These are phyloP conservation scores for Oryzias celebensis DNA, from an alignment of 2,113 vertebrate genomes.

Conservation along the genomic window DNA sequence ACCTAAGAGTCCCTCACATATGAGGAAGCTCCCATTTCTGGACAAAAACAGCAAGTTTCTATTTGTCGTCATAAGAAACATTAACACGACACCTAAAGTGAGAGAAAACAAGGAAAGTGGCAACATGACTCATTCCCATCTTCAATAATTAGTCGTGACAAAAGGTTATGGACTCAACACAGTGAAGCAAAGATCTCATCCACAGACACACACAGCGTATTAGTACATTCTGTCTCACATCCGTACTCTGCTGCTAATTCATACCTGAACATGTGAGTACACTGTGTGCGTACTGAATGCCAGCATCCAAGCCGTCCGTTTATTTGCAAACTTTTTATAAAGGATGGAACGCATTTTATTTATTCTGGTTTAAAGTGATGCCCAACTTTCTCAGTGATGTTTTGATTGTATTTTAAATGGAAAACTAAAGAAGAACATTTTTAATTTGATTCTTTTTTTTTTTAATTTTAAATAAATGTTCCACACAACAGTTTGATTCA, in stretches of 20 bases:
- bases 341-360: no score
- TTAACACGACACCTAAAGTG: not conserved
- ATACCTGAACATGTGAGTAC: conserved; percentile 49
- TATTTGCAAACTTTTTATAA: conserved; percentile 1
- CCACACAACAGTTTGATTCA: no score
- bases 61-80: not conserved
- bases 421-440: no score
- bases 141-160: not conserved
- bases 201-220: conserved; percentile 46
- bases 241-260: conserved; percentile 55
- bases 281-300: conserved; percentile 19
- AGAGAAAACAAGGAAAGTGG: not conserved
- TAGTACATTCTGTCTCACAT: conserved; percentile 60
- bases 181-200: conserved; percentile 53
- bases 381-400: no score
- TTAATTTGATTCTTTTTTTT: no score
- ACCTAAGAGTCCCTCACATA: conserved; percentile 60
- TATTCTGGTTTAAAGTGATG: no score
- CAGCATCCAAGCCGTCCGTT: conserved; percentile 14
- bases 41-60: conserved; percentile 9
- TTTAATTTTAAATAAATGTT: no score
- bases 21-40: conserved; percentile 34
- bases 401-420: no score
- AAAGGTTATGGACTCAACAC: conserved; percentile 40
- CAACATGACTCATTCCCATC: not conserved